Evolutionary conservation across 2,113 vertebrate genomes (phyloP).

Genomic region (Mus spicilegus): DNA sequence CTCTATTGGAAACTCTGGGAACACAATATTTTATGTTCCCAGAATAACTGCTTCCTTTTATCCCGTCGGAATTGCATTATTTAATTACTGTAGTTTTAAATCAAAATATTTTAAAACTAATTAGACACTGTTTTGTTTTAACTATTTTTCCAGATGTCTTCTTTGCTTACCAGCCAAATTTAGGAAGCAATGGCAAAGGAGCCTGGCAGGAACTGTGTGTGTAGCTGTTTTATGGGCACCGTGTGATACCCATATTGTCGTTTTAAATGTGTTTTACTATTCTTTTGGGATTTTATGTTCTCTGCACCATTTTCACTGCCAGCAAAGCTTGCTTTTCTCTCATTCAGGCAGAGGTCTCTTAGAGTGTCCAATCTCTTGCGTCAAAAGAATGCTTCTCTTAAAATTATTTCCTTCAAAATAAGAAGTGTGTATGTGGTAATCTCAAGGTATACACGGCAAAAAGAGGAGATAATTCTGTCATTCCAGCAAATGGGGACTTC

Average conservation of each 20-base stretch:
- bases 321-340: constrained; percentile 3
- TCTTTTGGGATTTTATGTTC: constrained; percentile 61
- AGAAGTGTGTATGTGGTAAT: not conserved
- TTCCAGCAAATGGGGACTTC: not conserved
- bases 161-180: constrained; percentile 75
- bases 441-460: not conserved
- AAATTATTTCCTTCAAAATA: constrained; percentile 48
- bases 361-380: not conserved
- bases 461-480: not conserved
- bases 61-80: constrained; percentile 57
- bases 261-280: constrained; percentile 72
- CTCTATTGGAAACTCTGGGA: constrained; percentile 37
- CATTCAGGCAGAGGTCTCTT: constrained; percentile 14
- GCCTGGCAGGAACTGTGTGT: constrained; percentile 61
- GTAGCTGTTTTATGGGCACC: constrained; percentile 60
- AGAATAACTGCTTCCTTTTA: constrained; percentile 58
- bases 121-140: constrained; percentile 81
- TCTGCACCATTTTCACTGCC: constrained; percentile 33
- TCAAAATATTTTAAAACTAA: constrained; percentile 81
- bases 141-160: constrained; percentile 80
- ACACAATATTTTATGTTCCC: constrained; percentile 7
- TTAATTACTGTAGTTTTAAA: constrained; percentile 75
- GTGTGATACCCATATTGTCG: constrained; percentile 57
- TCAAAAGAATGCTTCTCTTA: not conserved
- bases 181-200: constrained; percentile 68